phyloP scores from a whole-genome alignment of 2,797 vertebrate genomes.

The Rhinella marina region DNA sequence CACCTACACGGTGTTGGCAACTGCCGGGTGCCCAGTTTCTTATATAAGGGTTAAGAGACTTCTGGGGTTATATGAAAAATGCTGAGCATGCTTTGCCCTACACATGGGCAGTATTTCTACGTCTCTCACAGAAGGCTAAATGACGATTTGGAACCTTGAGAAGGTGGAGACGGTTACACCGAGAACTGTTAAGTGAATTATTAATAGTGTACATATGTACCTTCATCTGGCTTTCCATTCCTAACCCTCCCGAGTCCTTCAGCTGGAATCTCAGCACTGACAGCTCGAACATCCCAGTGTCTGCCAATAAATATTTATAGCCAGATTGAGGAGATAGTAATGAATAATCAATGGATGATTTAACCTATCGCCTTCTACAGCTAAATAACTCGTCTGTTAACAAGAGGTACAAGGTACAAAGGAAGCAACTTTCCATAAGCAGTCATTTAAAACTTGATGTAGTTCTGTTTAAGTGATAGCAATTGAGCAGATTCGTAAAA shows the following conservation, averaged over 20 bases:
- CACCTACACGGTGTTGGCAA: no score
- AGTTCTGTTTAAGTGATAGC: no score
- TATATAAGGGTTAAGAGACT: background rate
- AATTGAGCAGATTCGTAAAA: no score
- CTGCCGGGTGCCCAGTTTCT: background rate
- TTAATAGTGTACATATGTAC: constrained; percentile 42
- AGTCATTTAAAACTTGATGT: background rate
- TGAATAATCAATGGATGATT: constrained; percentile 23
- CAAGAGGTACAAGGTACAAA: background rate
- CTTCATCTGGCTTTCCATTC: constrained; percentile 26
- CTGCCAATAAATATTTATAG: constrained; percentile 34
- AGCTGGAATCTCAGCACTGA: constrained; percentile 20
- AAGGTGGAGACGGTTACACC: constrained; percentile 3
- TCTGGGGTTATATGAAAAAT: background rate
- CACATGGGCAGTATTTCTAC: background rate
- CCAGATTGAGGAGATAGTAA: constrained; percentile 20
- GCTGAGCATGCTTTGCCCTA: background rate
- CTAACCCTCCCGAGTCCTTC: constrained; percentile 19
- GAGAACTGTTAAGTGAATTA: constrained; percentile 31
- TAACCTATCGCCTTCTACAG: background rate
- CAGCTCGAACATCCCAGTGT: constrained; percentile 23
- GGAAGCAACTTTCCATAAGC: background rate
- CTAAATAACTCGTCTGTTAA: background rate
- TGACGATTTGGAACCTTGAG: background rate
- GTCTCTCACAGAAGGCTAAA: constrained; percentile 19